Percentiles rank a stretch among this genome's conserved stretches.
These are phyloP conservation scores for Zaprionus camerounensis DNA, from an alignment of 1,140 invertebrate species.

Conservation along the genomic window DNA sequence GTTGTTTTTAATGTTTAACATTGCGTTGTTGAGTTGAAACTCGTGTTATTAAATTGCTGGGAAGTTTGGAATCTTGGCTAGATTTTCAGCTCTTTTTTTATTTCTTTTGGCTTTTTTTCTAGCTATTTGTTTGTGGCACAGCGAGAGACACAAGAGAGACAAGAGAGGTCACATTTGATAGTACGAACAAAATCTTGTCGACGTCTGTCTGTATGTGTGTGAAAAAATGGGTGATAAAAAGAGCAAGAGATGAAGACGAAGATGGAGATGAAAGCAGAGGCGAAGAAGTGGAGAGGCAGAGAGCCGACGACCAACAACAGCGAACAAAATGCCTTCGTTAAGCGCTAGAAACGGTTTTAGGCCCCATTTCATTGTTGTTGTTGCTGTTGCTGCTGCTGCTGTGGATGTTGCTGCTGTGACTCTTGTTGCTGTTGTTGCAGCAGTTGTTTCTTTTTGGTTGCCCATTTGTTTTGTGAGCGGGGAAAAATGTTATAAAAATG, in stretches of 20 bases:
- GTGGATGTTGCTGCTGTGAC: not conserved
- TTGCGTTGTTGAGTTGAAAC: slow-evolving; percentile 67
- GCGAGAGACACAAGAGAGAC: slow-evolving; percentile 68
- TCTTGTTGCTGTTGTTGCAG: slow-evolving; percentile 40
- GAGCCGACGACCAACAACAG: slow-evolving; percentile 48
- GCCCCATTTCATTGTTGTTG: slow-evolving; percentile 47
- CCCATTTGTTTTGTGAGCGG: slow-evolving; percentile 77
- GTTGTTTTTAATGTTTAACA: slow-evolving; percentile 33
- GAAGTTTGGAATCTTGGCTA: slow-evolving; percentile 60
- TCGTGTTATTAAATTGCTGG: slow-evolving; percentile 76
- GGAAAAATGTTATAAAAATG: slow-evolving; percentile 83
- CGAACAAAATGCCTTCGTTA: slow-evolving; percentile 81
- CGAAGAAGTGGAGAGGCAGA: slow-evolving; percentile 10
- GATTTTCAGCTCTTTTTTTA: slow-evolving; percentile 46
- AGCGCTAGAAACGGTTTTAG: slow-evolving; percentile 71
- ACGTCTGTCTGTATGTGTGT: slow-evolving; percentile 52
- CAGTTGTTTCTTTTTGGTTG: slow-evolving; percentile 62
- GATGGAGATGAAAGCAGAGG: slow-evolving; percentile 1
- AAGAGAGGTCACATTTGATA: slow-evolving; percentile 80
- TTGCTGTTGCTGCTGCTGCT: slow-evolving; percentile 11
- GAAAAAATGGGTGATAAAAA: slow-evolving; percentile 72
- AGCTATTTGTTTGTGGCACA: slow-evolving; percentile 50
- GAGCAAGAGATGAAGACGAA: slow-evolving; percentile 31
- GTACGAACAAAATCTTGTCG: slow-evolving; percentile 77
- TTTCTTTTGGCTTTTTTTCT: slow-evolving; percentile 43